These are phyloP conservation scores for Anguilla obscura DNA, from an alignment of 2,797 vertebrate genomes.

Conservation along the genomic window DNA sequence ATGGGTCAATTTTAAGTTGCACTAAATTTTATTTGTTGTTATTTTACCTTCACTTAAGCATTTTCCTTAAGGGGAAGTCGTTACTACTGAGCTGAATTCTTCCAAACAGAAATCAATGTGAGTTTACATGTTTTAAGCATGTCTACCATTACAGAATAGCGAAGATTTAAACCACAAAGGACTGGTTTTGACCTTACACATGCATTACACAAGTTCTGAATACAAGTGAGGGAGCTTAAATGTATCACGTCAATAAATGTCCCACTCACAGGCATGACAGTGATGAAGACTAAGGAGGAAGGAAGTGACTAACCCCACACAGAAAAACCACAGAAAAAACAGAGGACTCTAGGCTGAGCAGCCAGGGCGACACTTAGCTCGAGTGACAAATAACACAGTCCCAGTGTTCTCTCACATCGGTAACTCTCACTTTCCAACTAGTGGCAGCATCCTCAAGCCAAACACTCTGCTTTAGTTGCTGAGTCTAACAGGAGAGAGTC, in stretches of 20 bases:
- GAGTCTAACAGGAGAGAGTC: conserved; percentile 27
- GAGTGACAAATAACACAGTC: conserved; percentile 37
- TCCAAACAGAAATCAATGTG: background rate
- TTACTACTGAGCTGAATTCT: background rate
- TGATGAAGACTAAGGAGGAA: background rate
- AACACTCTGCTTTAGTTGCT: conserved; percentile 55
- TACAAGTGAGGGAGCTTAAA: background rate
- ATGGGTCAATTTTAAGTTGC: background rate
- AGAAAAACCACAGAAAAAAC: background rate
- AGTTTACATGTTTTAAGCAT: background rate
- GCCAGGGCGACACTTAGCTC: background rate
- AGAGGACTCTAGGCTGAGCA: background rate
- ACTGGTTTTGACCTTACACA: background rate
- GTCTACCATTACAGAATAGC: background rate
- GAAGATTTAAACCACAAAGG: background rate
- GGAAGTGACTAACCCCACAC: conserved; percentile 8
- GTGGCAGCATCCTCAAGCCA: conserved; percentile 37
- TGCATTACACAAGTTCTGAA: background rate
- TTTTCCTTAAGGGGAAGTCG: background rate
- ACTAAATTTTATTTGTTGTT: background rate
- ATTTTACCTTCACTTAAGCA: background rate
- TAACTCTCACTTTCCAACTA: conserved; percentile 43
- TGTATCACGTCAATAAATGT: background rate
- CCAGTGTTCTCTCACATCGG: conserved; percentile 44
- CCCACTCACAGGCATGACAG: background rate